These are phyloP conservation scores for Anthopleura xanthogrammica DNA, from an alignment of 92 coral and sea anemone species.

Conservation along the genomic window DNA sequence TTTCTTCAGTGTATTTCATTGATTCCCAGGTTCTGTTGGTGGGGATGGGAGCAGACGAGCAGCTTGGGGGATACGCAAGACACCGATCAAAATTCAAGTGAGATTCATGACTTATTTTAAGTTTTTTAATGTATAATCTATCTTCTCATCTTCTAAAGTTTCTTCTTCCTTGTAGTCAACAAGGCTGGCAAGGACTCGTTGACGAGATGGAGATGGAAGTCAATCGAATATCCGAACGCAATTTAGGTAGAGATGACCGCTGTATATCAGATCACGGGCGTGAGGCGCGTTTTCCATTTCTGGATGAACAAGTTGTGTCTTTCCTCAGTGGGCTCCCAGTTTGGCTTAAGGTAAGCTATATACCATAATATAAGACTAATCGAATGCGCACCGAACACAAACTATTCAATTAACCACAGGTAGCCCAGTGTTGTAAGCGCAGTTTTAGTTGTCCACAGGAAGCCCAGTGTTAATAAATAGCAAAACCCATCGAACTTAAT, in stretches of 20 bases:
- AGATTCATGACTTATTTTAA: neutral
- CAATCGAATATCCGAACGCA: constrained; percentile 76
- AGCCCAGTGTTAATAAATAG: neutral
- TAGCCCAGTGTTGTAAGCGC: neutral
- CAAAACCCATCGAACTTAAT: neutral
- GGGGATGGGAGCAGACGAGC: constrained; percentile 99
- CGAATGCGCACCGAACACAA: neutral
- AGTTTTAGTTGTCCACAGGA: neutral
- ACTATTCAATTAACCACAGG: neutral
- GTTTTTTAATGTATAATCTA: neutral
- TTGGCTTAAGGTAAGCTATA: constrained; percentile 74
- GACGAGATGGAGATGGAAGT: constrained; percentile 97
- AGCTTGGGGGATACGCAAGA: constrained; percentile 95
- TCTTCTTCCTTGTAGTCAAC: constrained; percentile 47
- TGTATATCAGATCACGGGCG: constrained; percentile 98
- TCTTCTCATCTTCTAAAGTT: neutral
- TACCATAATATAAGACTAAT: neutral
- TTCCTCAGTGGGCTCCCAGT: constrained; percentile 85
- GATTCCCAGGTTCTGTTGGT: constrained; percentile 76
- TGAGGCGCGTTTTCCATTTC: constrained; percentile 95
- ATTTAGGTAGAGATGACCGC: constrained; percentile 98
- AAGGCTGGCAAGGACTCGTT: constrained; percentile 89
- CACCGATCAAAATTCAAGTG: constrained; percentile 88
- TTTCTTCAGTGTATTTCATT: neutral
- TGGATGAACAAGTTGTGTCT: constrained; percentile 91